Base-by-base conservation (phyloP, 2,113 vertebrate species). In the Nettapus auritus region DNA sequence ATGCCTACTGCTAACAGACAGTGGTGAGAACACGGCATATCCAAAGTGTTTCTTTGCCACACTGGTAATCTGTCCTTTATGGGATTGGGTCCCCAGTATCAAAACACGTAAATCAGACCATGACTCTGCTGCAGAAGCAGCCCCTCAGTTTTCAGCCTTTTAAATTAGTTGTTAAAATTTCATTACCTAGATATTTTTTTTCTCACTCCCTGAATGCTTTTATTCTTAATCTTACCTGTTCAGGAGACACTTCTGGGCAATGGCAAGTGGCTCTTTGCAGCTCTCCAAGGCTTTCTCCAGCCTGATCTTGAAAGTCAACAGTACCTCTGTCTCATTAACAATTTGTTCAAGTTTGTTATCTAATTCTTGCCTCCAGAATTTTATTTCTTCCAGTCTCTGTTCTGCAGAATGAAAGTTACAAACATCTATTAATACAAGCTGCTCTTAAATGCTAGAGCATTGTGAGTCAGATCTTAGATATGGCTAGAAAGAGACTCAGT, bases 311-410 rank as follows among this genome's bases (percentile, higher is more conserved):
- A 98, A 97, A 2, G 69, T 93, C 42, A 98, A 38, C 15, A 99
- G 98, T 34, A 76, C 89, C 11, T 99, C 98, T 0, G 96, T 98
- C 95, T 98, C 98, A 56, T 97, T 46, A 40, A 97, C 94, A 21
- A 99, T 97, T 95, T 99, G 98, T 64, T 98, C 98, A 14, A 99
- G 97, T 82, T 98, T 99, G 88, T 97, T 96, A 55, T 98, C 97
- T 94, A 99, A 92, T 94, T 99, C 99, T 88, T 98, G 97, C 97
- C 97, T 99, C 98, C 99, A 98, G 97, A 99, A 99, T 91, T 97
- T 97, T 78, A 99, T 94, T 91, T 99, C 98, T 91, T 98, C 96
- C 8, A 93, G 93, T 74, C 99, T 98, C 95, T 99, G 99, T 55
- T 99, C 99, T 99, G 95, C 80, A 93, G 46, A 91, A 75, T 40